phyloP scores from a whole-genome alignment of 2,888 invertebrate species.

The Dorcus parallelipipedus region DNA sequence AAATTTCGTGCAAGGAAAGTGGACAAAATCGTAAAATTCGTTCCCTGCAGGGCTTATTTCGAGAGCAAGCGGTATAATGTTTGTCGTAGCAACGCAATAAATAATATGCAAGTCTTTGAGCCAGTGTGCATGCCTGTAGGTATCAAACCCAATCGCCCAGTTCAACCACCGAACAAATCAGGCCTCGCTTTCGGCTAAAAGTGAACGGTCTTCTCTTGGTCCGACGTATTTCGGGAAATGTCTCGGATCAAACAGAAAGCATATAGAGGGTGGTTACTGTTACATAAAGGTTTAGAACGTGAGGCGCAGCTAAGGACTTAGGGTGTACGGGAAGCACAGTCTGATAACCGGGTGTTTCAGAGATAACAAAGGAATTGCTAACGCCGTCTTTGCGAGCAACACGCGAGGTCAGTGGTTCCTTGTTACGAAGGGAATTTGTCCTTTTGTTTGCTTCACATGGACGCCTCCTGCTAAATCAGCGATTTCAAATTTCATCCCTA shows the following conservation, averaged over 20 bases:
- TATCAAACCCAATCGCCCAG: conserved; percentile 42
- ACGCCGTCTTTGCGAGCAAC: conserved; percentile 32
- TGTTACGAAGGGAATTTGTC: conserved; percentile 25
- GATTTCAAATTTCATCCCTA: not conserved
- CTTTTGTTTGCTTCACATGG: conserved; percentile 25
- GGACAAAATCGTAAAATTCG: conserved; percentile 22
- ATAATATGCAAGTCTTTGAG: conserved; percentile 52
- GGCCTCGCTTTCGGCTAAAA: conserved; percentile 8
- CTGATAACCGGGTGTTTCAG: conserved; percentile 37
- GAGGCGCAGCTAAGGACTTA: conserved; percentile 12
- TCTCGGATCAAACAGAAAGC: conserved; percentile 52
- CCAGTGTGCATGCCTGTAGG: conserved; percentile 47
- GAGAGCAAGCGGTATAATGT: conserved; percentile 38
- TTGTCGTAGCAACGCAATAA: conserved; percentile 50
- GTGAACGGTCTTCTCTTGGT: conserved; percentile 31
- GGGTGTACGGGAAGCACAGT: conserved; percentile 27
- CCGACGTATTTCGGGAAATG: conserved; percentile 43
- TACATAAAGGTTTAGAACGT: conserved; percentile 37
- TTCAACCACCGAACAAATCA: conserved; percentile 2
- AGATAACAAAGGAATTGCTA: conserved; percentile 50
- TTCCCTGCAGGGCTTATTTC: conserved; percentile 24
- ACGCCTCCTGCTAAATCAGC: conserved; percentile 25
- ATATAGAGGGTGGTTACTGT: conserved; percentile 50
- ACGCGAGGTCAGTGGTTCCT: conserved; percentile 31
- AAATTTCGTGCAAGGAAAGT: not conserved